Evolutionary conservation across 1,140 invertebrate species (phyloP), one percentile per base, ranked within the genome.

Genomic region (Macrotrachela quadricornifera): DNA sequence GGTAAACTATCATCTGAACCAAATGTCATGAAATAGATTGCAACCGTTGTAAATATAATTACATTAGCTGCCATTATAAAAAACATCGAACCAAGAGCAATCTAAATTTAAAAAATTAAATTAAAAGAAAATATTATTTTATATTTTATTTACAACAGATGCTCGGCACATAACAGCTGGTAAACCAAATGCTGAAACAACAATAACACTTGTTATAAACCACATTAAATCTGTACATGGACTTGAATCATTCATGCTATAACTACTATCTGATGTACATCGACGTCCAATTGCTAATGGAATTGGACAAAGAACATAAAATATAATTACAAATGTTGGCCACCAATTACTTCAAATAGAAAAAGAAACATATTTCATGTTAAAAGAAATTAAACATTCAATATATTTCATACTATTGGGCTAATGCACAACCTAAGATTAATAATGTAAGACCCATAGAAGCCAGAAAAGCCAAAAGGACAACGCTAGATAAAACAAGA

Each of bases 381-480:
- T 30, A 4, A 30, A 8, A 4, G 8, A 30, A 30, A 8, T 30
- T 4, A 8, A 30, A 30, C 21, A 4, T 2, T 4, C 21, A 30
- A 30, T 30, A 2, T 4, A 30, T 4, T 30, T 4, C 79, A 64
- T 80, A 87, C 60, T 79, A 65, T 57, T 85, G 84, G 18, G 47
- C 43, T 61, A 95, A 74, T 57, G 87, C 88, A 77, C 90, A 96
- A 54, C 83, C 87, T 59, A 96, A 70, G 65, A 96, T 85, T 42
- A 97, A 77, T 65, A 95, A 81, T 50, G 88, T 94, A 76, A 95
- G 86, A 57, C 90, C 91, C 73, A 94, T 80, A 8, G 87, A 90
- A 48, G 86, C 86, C 55, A 83, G 76, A 75, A 96, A 92, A 50
- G 90, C 88, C 62, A 94, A 17, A 21, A 44, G 46, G 10, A 53